Percentiles rank a stretch among this genome's conserved stretches.
Evolutionary conservation across 2,888 invertebrate genomes (phyloP).

Genomic region (Agriotes lineatus): DNA sequence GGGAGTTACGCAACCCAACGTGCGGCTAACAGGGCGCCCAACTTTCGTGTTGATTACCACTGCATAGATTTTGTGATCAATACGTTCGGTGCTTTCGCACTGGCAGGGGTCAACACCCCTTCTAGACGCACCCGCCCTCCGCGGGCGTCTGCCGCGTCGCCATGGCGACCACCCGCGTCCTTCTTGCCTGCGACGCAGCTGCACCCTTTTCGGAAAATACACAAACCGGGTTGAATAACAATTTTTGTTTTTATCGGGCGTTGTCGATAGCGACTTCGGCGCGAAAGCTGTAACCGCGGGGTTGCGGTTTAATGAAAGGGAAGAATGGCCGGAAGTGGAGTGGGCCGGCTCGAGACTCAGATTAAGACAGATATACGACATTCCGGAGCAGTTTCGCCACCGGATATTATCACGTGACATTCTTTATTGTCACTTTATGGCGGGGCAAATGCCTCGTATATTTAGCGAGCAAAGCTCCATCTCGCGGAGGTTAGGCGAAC

Average conservation of each 20-base stretch:
- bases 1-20: not conserved
- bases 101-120: constrained; percentile 65
- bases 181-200: constrained; percentile 11
- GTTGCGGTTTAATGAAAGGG: not conserved
- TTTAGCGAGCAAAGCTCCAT: not conserved
- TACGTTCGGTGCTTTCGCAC: constrained; percentile 46
- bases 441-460: not conserved
- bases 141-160: constrained; percentile 62
- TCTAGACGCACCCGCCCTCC: constrained; percentile 63
- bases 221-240: constrained; percentile 5
- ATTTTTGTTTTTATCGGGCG: too few relatives aligned
- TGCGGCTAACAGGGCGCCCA: not conserved
- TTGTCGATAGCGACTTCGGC: too few relatives aligned
- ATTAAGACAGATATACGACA: constrained; percentile 13
- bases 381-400: constrained; percentile 6
- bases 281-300: too few relatives aligned
- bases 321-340: too few relatives aligned
- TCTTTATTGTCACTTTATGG: constrained; percentile 13
- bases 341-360: not conserved
- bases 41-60: constrained; percentile 38
- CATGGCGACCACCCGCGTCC: constrained; percentile 64
- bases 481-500: too few relatives aligned
- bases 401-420: constrained; percentile 7
- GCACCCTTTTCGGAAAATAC: constrained; percentile 20
- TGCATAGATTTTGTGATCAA: constrained; percentile 52